phyloP scores from a whole-genome alignment of 2,888 invertebrate genomes.

The Xanthia togata region DNA sequence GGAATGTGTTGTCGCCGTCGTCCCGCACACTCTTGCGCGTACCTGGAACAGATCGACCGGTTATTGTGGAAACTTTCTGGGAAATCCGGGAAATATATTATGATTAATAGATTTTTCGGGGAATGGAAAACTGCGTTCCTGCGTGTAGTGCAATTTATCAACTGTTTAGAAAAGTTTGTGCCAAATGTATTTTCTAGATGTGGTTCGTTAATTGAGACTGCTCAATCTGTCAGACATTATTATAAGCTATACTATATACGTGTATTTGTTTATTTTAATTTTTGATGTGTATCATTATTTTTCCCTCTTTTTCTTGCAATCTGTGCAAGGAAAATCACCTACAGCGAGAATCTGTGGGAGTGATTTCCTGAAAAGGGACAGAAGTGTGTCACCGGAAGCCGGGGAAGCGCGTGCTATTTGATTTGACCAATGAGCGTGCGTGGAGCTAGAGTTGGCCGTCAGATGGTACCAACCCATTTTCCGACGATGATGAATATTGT shows the following conservation, averaged over 20 bases:
- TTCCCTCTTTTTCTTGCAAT: no score
- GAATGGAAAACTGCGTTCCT: constrained; percentile 16
- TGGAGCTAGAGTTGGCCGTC: no score
- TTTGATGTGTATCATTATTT: neutral
- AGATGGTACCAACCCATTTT: no score
- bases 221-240: neutral
- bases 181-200: constrained; percentile 29
- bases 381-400: no score
- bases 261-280: neutral
- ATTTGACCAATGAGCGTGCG: no score
- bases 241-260: neutral
- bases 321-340: no score
- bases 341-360: no score
- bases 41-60: constrained; percentile 64
- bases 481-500: no score
- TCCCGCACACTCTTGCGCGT: constrained; percentile 80
- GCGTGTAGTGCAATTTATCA: neutral
- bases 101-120: constrained; percentile 19
- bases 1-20: constrained; percentile 83
- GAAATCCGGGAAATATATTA: constrained; percentile 33
- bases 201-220: constrained; percentile 13
- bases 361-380: no score
- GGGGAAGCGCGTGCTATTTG: no score
- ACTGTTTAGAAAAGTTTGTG: constrained; percentile 15
- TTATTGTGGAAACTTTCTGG: constrained; percentile 48